Conservation (phyloP, 2,797 vertebrate species). For the Linurgus olivaceus region DNA sequence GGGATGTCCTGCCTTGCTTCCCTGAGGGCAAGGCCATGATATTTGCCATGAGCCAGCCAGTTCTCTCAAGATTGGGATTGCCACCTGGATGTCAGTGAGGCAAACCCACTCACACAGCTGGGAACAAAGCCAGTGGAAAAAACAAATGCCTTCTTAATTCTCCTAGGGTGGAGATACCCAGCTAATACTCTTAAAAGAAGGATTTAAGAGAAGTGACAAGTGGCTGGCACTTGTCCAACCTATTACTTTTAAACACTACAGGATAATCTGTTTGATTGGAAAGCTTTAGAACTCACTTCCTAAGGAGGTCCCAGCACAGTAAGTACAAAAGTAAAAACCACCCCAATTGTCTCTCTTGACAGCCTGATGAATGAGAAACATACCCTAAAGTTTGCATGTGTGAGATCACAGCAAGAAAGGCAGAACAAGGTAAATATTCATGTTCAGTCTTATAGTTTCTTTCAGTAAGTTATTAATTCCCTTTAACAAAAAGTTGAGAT, state of each 20-base stretch:
- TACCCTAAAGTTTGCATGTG: not conserved
- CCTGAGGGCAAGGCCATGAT: fast-evolving
- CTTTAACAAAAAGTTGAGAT: not conserved
- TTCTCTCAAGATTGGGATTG: not conserved
- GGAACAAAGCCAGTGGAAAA: not conserved
- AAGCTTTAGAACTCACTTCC: not conserved
- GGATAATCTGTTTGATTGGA: not conserved
- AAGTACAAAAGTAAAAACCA: not conserved
- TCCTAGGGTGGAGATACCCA: not conserved
- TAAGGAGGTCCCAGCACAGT: not conserved
- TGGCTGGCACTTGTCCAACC: not conserved
- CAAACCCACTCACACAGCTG: not conserved
- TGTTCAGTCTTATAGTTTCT: not conserved
- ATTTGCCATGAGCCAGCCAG: not conserved
- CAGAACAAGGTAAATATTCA: not conserved
- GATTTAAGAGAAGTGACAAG: not conserved
- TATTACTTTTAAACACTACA: not conserved
- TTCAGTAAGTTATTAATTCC: not conserved
- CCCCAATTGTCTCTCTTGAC: not conserved
- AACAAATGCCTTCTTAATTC: not conserved
- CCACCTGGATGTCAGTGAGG: not conserved
- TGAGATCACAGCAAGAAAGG: not conserved
- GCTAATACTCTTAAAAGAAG: not conserved
- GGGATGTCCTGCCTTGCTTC: fast-evolving
- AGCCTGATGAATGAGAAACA: not conserved